Evolutionary conservation across 1,140 invertebrate genomes (phyloP).

Genomic region (Aphaenogaster rudis): DNA sequence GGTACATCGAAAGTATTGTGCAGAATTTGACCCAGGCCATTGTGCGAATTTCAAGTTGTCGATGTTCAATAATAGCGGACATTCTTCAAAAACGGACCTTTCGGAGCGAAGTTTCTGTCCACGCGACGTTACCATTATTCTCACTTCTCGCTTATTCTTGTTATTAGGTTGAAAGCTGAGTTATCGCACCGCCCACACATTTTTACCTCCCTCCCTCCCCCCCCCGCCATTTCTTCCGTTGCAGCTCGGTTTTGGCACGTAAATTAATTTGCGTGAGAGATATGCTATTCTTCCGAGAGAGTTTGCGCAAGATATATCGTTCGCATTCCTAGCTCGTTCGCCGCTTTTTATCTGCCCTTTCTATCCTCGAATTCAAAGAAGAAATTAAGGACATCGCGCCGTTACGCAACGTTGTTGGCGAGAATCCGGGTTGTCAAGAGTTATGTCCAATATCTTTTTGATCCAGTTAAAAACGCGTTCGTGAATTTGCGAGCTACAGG

Average conservation of each 20-base stretch:
- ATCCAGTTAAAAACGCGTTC: slow-evolving; percentile 1
- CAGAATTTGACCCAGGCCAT: slow-evolving; percentile 38
- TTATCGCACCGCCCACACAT: slow-evolving; percentile 25
- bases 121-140: slow-evolving; percentile 48
- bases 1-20: slow-evolving; percentile 44
- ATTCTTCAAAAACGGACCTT: slow-evolving; percentile 44
- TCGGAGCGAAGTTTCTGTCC: slow-evolving; percentile 16
- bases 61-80: slow-evolving; percentile 46
- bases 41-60: slow-evolving; percentile 54
- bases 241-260: slow-evolving; percentile 17
- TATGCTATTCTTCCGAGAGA: neutral
- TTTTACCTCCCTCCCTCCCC: slow-evolving; percentile 13
- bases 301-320: slow-evolving; percentile 30
- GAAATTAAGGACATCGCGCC: neutral
- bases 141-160: slow-evolving; percentile 50
- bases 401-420: slow-evolving; percentile 1
- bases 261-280: slow-evolving; percentile 47
- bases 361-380: neutral
- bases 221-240: neutral
- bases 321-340: slow-evolving; percentile 21
- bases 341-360: slow-evolving; percentile 1
- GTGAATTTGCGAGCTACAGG: neutral
- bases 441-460: neutral
- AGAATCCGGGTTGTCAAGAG: slow-evolving; percentile 16
- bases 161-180: slow-evolving; percentile 54